phyloP scores from a whole-genome alignment of 2,113 vertebrate species.

The Lethenteron reissneri region DNA sequence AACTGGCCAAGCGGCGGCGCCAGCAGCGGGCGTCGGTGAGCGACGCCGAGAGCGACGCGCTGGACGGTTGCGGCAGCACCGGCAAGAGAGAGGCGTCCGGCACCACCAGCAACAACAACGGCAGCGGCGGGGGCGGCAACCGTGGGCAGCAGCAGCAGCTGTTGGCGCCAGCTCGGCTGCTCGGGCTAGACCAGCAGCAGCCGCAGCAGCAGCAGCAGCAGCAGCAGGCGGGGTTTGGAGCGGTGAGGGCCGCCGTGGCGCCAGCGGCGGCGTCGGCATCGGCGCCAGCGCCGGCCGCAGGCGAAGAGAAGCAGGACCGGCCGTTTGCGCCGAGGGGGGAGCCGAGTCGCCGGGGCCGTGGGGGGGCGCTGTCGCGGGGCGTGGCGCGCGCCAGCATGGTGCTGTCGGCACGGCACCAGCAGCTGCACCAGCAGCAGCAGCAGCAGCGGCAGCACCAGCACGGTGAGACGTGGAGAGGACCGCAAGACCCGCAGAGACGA shows the following conservation, averaged over 20 bases:
- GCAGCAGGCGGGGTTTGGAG: conserved; percentile 28
- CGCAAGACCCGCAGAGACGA: conserved; percentile 15
- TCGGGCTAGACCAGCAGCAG: conserved; percentile 61
- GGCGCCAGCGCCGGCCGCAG: no score
- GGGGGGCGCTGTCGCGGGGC: conserved; percentile 19
- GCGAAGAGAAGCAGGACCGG: not conserved
- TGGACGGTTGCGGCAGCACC: no score
- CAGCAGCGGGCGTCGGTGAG: conserved; percentile 2
- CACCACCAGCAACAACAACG: not conserved
- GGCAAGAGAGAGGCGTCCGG: no score
- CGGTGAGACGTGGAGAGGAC: not conserved
- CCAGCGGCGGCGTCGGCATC: not conserved
- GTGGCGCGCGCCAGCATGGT: conserved; percentile 14
- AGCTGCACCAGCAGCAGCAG: conserved; percentile 26
- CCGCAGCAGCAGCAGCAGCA: conserved; percentile 70
- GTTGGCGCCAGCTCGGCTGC: conserved; percentile 51
- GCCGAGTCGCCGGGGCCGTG: conserved; percentile 50
- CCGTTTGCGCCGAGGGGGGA: conserved; percentile 35
- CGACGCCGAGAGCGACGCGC: conserved; percentile 2
- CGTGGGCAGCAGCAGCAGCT: not conserved
- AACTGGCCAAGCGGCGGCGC: no score
- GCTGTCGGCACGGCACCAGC: conserved; percentile 19
- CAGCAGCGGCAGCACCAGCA: conserved; percentile 13
- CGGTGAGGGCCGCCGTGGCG: no score
- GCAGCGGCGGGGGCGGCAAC: not conserved